phyloP scores from a whole-genome alignment of 2,888 invertebrate genomes.

The Drosophila monieri region DNA sequence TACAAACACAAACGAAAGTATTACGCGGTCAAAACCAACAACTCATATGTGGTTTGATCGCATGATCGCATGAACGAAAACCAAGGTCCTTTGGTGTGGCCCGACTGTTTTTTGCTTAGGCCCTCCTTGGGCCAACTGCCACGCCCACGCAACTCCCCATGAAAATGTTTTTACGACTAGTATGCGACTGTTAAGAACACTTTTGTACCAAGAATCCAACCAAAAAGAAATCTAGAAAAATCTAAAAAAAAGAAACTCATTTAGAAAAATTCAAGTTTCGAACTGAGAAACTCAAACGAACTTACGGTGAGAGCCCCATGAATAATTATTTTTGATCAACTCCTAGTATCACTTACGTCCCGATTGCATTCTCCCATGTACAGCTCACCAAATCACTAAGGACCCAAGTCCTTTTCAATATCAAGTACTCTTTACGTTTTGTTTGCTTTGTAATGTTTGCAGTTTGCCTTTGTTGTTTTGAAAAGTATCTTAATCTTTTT shows the following conservation, averaged over 20 bases:
- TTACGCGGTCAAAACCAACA: conserved; percentile 81
- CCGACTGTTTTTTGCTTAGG: conserved; percentile 61
- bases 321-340: conserved; percentile 13
- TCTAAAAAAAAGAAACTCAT: conserved; percentile 23
- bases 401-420: not conserved
- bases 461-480: conserved; percentile 18
- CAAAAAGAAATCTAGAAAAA: conserved; percentile 8
- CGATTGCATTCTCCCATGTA: conserved; percentile 20
- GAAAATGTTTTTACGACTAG: conserved; percentile 48
- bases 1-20: conserved; percentile 80
- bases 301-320: conserved; percentile 62
- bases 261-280: conserved; percentile 50
- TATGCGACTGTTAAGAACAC: conserved; percentile 49
- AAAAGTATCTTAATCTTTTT: conserved; percentile 20
- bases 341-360: conserved; percentile 18
- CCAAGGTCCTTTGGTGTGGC: conserved; percentile 55
- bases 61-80: conserved; percentile 45
- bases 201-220: conserved; percentile 51
- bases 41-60: conserved; percentile 77
- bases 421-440: conserved; percentile 1
- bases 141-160: conserved; percentile 47
- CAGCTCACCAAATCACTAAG: conserved; percentile 25
- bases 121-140: conserved; percentile 38
- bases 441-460: conserved; percentile 38
- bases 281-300: conserved; percentile 49